Conservation (phyloP, 2,113 vertebrate genomes). For the Seriola aureovittata region DNA sequence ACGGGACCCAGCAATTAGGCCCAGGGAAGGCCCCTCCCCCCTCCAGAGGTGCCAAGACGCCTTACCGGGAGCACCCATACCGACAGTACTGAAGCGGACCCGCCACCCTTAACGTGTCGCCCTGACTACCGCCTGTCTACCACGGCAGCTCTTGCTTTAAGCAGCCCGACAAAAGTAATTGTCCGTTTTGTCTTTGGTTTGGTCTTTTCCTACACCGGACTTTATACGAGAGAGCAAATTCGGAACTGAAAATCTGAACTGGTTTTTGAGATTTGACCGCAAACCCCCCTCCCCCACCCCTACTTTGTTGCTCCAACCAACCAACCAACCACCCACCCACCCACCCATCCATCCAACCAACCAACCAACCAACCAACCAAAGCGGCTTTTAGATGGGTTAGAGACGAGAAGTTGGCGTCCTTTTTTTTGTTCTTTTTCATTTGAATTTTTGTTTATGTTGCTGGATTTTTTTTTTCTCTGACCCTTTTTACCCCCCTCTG, state of each 20-base stretch:
- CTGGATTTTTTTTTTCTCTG: conserved; percentile 73
- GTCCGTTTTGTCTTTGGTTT: conserved; percentile 83
- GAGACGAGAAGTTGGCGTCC: conserved; percentile 68
- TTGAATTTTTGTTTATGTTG: conserved; percentile 75
- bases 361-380: conserved; percentile 53
- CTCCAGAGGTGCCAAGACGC: conserved; percentile 91
- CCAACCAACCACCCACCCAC: conserved; percentile 4
- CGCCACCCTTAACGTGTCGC: conserved; percentile 77
- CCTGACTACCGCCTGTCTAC: conserved; percentile 82
- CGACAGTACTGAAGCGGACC: conserved; percentile 92
- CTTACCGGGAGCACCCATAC: conserved; percentile 96
- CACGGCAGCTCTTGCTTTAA: conserved; percentile 87
- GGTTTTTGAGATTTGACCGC: conserved; percentile 75
- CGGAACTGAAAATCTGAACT: conserved; percentile 80
- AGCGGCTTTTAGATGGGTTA: conserved; percentile 77
- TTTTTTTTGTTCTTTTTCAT: conserved; percentile 57
- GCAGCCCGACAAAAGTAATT: conserved; percentile 89
- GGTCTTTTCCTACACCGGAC: conserved; percentile 87
- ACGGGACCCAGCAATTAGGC: conserved; percentile 88
- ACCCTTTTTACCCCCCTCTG: conserved; percentile 64
- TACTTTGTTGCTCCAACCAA: conserved; percentile 46
- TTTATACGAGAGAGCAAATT: conserved; percentile 78
- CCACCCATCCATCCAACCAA: neutral
- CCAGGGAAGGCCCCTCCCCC: conserved; percentile 89
- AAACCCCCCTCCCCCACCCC: conserved; percentile 39